Evolutionary conservation across 2,797 vertebrate species (phyloP), one percentile per base, ranked within the genome.

Genomic region (Brotula barbata): DNA sequence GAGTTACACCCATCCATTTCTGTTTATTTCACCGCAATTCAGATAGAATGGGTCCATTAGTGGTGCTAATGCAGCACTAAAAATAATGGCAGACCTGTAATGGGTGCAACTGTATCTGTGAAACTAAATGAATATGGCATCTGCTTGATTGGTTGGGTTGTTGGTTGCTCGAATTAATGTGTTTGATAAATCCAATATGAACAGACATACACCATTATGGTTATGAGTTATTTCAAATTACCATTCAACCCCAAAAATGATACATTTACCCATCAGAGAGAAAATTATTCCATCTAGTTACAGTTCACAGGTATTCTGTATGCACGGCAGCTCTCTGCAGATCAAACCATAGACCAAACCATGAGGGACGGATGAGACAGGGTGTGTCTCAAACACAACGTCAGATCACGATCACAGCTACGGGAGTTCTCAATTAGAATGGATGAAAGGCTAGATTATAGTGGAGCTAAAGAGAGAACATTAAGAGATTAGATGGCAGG

Each of bases 371-470:
- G 54, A 64, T 4, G 31, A 5, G 21, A 59, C 31, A 33, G 31
- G 16, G 23, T 66, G 42, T 72, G 59, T 78, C 78, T 81, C 76
- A 79, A 80, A 76, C 69, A 36, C 63, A 75, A 49, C 64, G 60
- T 83, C 54, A 79, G 64, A 85, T 82, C 68, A 53, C 19, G 59
- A 80, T 83, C 75, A 67, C 73, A 69, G 69, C 36, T 49, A 53
- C 14, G 53, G 65, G 53, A 80, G 64, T 67, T 77, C 73, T 64
- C 67, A 83, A 78, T 82, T 77, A 80, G 64, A 64, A 71, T 69
- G 78, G 84, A 87, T 84, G 78, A 87, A 82, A 82, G 67, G 48
- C 51, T 61, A 77, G 77, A 85, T 86, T 82, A 83, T 65, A 48
- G 70, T n/a, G 0, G 15, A 36, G 51, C 81, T 82, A 80, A 81